Evolutionary conservation across 1,140 invertebrate genomes (phyloP), one percentile per base, ranked within the genome.

Genomic region (Hyles vespertilio): DNA sequence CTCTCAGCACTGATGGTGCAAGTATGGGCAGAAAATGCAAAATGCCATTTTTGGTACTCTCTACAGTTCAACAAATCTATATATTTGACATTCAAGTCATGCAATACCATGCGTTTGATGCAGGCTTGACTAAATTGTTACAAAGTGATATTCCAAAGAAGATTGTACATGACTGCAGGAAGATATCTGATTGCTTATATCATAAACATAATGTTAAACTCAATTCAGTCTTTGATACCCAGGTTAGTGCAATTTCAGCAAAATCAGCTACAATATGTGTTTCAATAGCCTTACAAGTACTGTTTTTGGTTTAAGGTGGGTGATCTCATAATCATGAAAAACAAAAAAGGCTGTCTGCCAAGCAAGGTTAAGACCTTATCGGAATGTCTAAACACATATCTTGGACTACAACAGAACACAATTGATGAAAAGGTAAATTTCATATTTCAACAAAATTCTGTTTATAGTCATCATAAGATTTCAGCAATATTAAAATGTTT

Each of bases 31-130:
- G 89, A 11, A 88, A 88, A 69, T 89, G 84, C 60, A 89, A 89
- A 66, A 82, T 90, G 74, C 86, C 87, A 49, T 83, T 90, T 52
- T 59, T 90, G 40, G 82, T 86, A 2, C 11, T 90, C 34, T 82
- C 87, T n/a, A 89, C 87, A 43, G 80, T 84, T 43, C 59, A 77
- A 7, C 83, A 89, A 59, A 89, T 90, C 32, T 90, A 90, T 61
- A 89, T 91, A 56, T 91, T 90, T 78, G 89, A 90, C 61, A 83
- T 80, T 7, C 81, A 89, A 69, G 80, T 81, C n/a, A 80, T 89
- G 77, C 85, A 89, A 48, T 78, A 81, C 52, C 82, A 80, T 73
- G 84, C 80, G 12, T 90, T 91, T 79, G 77, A 86, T 63, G 79
- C 74, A 61, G 89, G 88, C 4, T 59, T 91, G 22, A 84, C 81